A percentile compares a stretch with the other conserved stretches of the same genome.
Conservation (phyloP, 2,113 vertebrate species). For the Ptyas mucosa region DNA sequence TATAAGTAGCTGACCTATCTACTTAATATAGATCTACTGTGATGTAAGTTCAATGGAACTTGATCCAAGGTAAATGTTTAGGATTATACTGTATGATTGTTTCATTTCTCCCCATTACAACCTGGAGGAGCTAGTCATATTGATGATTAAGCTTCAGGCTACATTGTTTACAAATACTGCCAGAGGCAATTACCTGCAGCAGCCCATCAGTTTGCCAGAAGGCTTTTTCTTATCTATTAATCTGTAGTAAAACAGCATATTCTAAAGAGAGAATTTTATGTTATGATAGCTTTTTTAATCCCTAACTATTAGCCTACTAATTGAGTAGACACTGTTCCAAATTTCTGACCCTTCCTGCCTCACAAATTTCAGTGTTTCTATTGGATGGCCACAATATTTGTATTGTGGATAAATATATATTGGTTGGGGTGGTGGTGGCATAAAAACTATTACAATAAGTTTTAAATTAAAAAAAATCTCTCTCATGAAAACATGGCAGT, state of each 20-base stretch:
- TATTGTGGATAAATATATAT: neutral
- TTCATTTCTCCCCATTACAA: neutral
- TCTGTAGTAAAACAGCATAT: neutral
- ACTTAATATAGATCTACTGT: neutral
- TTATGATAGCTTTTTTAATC: neutral
- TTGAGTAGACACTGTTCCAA: neutral
- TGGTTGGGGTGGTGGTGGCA: neutral
- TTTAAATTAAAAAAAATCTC: neutral
- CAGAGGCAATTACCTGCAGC: neutral
- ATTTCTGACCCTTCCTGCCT: neutral
- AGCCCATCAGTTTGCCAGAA: neutral
- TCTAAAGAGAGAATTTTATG: neutral
- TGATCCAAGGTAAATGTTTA: neutral
- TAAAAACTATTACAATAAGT: neutral
- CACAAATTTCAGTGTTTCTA: neutral
- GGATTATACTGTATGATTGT: neutral
- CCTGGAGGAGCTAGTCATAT: neutral
- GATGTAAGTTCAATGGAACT: neutral
- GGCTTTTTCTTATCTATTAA: neutral
- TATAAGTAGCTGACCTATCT: neutral
- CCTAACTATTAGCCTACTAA: neutral
- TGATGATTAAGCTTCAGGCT: neutral
- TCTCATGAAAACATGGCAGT: neutral
- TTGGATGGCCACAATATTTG: neutral
- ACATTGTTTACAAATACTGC: neutral